Base-by-base conservation (phyloP, 2,888 invertebrate genomes). In the Aleiodes testaceus region DNA sequence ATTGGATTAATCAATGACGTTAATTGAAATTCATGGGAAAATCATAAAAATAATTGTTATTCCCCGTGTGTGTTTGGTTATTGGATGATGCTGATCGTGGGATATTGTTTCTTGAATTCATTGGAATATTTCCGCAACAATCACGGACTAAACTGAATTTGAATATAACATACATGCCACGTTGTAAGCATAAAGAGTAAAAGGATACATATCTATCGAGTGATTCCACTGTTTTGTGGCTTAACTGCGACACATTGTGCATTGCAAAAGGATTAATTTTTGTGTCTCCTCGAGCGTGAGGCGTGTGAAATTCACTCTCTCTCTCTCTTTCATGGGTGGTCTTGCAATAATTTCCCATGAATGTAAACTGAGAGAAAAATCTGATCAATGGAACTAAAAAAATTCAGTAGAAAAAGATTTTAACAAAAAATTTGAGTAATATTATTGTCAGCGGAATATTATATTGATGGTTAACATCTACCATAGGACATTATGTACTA, bases 151-250 rank as follows among this genome's bases (percentile, higher is more conserved):
- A 81, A 78, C 80, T 78, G 75, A 81, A 85, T 86, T 86, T 86
- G 82, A 86, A 86, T 85, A 85, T 82, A 85, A 85, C 85, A 81
- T 81, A 83, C 79, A 79, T 79, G 80, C 78, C 78, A 78, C 67
- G 74, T 74, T 73, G 78, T 75, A 77, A 72, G 78, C 81, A 83
- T 85, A 85, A 85, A 84, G 71, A 80, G 63, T 76, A 72, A 42
- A 61, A 73, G 80, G 85, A 86, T 86, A 83, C 85, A 83, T 86
- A 86, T 85, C 85, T 85, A 72, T 70, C 66, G 42, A 14, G 16
- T 53, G 53, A 52, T 42, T 66, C 59, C 49, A 42, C n/a, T n/a
- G 36, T 66, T 18, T 66, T 64, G 66, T 26, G 6, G 68, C 72
- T 42, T 72, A 44, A 71, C 52, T 44, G 45, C 72, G 66, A 74